phyloP scores from a whole-genome alignment of 2,888 invertebrate species.

The Esperia sulphurella region DNA sequence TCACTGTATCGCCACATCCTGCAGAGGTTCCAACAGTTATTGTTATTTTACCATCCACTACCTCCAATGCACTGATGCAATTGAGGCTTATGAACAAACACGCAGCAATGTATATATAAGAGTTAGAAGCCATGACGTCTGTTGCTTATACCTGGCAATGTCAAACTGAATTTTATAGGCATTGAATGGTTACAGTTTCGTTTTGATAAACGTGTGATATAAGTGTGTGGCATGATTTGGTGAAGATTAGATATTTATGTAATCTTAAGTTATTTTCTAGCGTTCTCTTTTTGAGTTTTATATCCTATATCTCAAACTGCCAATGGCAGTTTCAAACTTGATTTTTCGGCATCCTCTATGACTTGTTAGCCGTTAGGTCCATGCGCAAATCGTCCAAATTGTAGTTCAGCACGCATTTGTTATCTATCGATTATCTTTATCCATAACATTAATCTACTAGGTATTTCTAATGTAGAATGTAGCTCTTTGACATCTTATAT shows the following conservation, averaged over 20 bases:
- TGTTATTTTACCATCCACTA: background rate
- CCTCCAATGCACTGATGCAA: background rate
- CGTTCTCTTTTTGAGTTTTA: too few relatives aligned
- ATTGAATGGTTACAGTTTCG: background rate
- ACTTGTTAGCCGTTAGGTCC: too few relatives aligned
- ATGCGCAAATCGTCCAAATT: too few relatives aligned
- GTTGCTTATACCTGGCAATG: conserved; percentile 5
- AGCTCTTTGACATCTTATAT: too few relatives aligned
- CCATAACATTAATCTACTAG: too few relatives aligned
- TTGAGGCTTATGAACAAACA: conserved; percentile 13
- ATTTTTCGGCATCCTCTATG: too few relatives aligned
- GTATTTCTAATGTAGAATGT: too few relatives aligned
- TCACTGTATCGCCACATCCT: background rate
- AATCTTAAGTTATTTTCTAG: too few relatives aligned
- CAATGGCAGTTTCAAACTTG: too few relatives aligned
- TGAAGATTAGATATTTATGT: background rate
- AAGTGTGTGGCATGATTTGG: background rate
- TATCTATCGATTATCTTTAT: too few relatives aligned
- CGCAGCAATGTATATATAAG: conserved; percentile 11
- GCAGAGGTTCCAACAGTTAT: background rate
- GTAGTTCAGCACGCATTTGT: too few relatives aligned
- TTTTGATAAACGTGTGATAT: background rate
- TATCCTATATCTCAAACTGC: too few relatives aligned
- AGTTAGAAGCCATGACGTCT: conserved; percentile 27
- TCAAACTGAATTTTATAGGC: background rate